Conservation (phyloP, 2,888 invertebrate genomes). For the Polyommatus iphigenia region DNA sequence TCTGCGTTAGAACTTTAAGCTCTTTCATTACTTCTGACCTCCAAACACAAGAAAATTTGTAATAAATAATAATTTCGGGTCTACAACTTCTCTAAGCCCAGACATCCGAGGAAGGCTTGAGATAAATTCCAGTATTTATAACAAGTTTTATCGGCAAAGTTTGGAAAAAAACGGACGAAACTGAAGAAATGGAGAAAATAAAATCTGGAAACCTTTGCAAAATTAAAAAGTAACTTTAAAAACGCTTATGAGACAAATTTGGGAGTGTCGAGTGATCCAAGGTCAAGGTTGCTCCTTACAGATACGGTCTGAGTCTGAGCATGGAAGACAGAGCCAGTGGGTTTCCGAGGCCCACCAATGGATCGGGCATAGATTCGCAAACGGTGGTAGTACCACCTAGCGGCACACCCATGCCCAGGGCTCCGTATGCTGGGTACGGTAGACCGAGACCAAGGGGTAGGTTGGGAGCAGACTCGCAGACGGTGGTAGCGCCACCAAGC, state of each 20-base stretch:
- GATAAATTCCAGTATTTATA: neutral
- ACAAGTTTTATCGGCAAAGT: neutral
- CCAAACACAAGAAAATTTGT: neutral
- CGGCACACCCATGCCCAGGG: neutral
- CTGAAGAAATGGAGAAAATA: neutral
- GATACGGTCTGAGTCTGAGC: constrained; percentile 12
- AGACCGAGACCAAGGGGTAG: neutral
- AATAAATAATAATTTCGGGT: constrained; percentile 8
- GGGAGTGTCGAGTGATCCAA: neutral
- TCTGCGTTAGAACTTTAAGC: neutral
- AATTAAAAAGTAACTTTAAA: neutral
- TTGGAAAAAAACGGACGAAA: neutral
- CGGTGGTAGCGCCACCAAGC: constrained; percentile 4
- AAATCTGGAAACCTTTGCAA: neutral
- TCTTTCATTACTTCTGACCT: neutral
- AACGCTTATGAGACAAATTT: neutral
- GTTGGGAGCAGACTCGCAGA: constrained; percentile 14
- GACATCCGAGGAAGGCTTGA: neutral
- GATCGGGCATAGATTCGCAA: constrained; percentile 36
- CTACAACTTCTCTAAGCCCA: neutral
- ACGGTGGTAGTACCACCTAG: constrained; percentile 32
- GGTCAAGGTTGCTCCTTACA: neutral
- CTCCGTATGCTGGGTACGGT: constrained; percentile 29
- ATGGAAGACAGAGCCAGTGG: constrained; percentile 1
- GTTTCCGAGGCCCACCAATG: neutral